Base-by-base conservation (phyloP, 2,797 vertebrate species). In the Tadarida brasiliensis region DNA sequence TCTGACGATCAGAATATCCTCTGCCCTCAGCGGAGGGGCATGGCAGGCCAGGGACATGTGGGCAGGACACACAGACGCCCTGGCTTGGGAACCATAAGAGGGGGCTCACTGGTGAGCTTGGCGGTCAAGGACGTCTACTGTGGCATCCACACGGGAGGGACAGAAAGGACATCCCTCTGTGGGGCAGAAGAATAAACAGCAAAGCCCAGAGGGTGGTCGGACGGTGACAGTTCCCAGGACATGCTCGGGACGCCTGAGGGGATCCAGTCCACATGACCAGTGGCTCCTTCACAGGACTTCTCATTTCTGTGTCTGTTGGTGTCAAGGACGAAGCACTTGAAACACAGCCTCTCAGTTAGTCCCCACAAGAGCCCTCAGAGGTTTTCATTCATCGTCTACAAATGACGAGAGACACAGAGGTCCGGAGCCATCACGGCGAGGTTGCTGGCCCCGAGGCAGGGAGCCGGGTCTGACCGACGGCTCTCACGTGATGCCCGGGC, bases 101-200 rank as follows among this genome's bases (percentile, higher is more conserved):
- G 51, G 30, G 44, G 44, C 24, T 17, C 8, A 0, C 0, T 0
- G 11, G 20, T 0, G 83, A n/a, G 28, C 7, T 2, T 6, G 30
- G 30, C 47, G 22, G 47, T 4, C 16, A 16, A 3, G 59, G 33
- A 30, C 0, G 0, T 19, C 5, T 0, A 1, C 15, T 16, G 47
- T 4, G 11, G 3, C 14, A 14, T 28, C 11, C 30, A 6, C 44
- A 1, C 0, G 0, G 1, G 22, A 26, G 1, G 1, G 16, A 10
- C 2, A 19, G 22, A 6, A 33, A 3, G n/a, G 49, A 0, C 12
- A 15, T 63, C 9, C 17, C 28, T 44, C 44, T 0, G 1, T 1
- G 19, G 19, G n/a, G 5, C 15, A 3, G 35, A 10, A 17, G 28
- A 19, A 68, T n/a, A 24, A 11, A 54, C 0, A 11, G 33, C 15